These are phyloP conservation scores for Brotula barbata DNA, from an alignment of 2,797 vertebrate species.

Conservation along the genomic window DNA sequence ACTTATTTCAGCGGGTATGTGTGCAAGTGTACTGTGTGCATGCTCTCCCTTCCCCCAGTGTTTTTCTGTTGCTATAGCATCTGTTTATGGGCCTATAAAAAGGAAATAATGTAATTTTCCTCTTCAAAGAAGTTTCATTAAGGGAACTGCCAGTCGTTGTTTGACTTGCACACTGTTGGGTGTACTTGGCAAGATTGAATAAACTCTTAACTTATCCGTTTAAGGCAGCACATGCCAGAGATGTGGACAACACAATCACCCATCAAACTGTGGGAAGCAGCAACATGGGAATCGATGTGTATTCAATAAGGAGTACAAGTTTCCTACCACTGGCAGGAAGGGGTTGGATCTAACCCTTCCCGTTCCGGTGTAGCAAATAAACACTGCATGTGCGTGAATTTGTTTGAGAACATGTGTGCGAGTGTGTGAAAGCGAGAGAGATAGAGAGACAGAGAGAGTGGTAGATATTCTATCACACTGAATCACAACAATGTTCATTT, in stretches of 20 bases:
- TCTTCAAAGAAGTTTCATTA: conserved; percentile 52
- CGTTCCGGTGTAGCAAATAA: conserved; percentile 36
- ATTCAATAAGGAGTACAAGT: conserved; percentile 68
- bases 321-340: conserved; percentile 67
- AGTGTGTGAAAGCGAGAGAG: not conserved
- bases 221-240: conserved; percentile 56
- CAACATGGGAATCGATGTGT: conserved; percentile 69
- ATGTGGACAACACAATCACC: conserved; percentile 50
- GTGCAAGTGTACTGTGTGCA: no score
- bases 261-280: conserved; percentile 57
- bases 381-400: conserved; percentile 12
- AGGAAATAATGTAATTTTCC: conserved; percentile 46
- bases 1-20: no score
- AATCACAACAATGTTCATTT: no score
- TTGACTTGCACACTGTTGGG: conserved; percentile 41
- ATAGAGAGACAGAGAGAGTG: no score
- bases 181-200: conserved; percentile 71
- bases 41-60: not conserved
- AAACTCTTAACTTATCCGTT: conserved; percentile 65
- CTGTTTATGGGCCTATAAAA: conserved; percentile 31
- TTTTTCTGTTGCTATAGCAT: conserved; percentile 10
- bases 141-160: conserved; percentile 44
- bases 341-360: conserved; percentile 49
- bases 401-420: not conserved
- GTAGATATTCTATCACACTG: no score